Conservation (phyloP, 2,888 invertebrate genomes). For the Microplitis deprimator region DNA sequence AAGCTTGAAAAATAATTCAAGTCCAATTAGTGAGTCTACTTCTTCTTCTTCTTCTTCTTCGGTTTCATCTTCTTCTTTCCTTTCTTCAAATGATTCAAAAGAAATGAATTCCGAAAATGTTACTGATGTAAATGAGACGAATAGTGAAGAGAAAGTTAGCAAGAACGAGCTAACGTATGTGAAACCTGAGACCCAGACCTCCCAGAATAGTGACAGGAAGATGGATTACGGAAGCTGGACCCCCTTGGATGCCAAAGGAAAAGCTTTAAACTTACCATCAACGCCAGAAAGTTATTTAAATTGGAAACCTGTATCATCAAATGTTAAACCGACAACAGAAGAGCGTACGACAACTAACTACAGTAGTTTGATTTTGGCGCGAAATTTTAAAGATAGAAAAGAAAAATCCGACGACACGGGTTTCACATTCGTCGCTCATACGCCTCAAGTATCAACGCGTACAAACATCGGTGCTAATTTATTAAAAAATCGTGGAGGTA, state of each 20-base stretch:
- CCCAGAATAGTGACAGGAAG: constrained; percentile 37
- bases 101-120: constrained; percentile 34
- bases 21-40: background rate
- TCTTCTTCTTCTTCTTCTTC: constrained; percentile 22
- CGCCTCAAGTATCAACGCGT: constrained; percentile 56
- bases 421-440: constrained; percentile 55
- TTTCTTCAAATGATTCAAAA: constrained; percentile 16
- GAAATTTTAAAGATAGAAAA: constrained; percentile 44
- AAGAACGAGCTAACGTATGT: constrained; percentile 19
- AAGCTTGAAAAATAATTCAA: background rate
- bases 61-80: constrained; percentile 3
- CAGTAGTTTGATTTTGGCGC: constrained; percentile 47
- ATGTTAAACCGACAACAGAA: background rate
- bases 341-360: constrained; percentile 25
- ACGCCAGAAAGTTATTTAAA: constrained; percentile 55
- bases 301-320: constrained; percentile 74
- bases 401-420: constrained; percentile 44
- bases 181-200: constrained; percentile 29
- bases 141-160: constrained; percentile 49
- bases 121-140: constrained; percentile 30
- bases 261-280: constrained; percentile 49
- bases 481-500: constrained; percentile 71
- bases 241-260: constrained; percentile 58
- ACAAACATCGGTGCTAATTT: constrained; percentile 66
- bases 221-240: constrained; percentile 63